A percentile compares a stretch with the other conserved stretches of the same genome.
Conservation (phyloP, 2,888 invertebrate species). For the Chymomyza fuscimana region DNA sequence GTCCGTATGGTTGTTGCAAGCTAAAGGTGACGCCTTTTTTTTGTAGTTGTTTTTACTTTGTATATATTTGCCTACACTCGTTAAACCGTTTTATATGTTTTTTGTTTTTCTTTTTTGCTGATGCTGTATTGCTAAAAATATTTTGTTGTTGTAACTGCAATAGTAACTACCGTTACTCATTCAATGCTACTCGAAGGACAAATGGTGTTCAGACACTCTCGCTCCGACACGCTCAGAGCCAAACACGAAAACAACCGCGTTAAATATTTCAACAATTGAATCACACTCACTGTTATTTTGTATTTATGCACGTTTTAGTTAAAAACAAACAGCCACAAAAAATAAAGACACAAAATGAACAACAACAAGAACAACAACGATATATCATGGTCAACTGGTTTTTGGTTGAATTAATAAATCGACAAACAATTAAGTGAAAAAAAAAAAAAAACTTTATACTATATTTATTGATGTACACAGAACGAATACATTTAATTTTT, state of each 20-base stretch:
- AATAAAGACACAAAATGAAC: too few species aligned
- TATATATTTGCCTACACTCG: not conserved
- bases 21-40: constrained; percentile 7
- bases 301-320: constrained; percentile 34
- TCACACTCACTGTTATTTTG: constrained; percentile 35
- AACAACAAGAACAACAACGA: not conserved
- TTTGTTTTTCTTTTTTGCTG: not conserved
- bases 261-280: constrained; percentile 37
- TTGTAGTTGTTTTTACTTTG: not conserved
- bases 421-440: constrained; percentile 14
- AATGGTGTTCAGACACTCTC: constrained; percentile 13
- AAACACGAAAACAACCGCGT: not conserved
- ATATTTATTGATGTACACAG: not conserved
- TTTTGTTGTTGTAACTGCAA: constrained; percentile 31
- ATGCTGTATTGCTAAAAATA: not conserved
- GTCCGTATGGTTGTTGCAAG: not conserved
- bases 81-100: not conserved
- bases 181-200: constrained; percentile 45
- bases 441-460: not conserved
- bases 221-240: not conserved
- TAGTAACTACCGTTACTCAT: constrained; percentile 47
- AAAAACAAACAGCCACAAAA: not conserved
- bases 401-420: constrained; percentile 34
- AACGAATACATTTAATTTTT: not conserved
- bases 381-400: constrained; percentile 3